A percentile compares a stretch with the other conserved stretches of the same genome.
Evolutionary conservation across 2,888 invertebrate genomes (phyloP).

Genomic region (Sclerodermus sp.): DNA sequence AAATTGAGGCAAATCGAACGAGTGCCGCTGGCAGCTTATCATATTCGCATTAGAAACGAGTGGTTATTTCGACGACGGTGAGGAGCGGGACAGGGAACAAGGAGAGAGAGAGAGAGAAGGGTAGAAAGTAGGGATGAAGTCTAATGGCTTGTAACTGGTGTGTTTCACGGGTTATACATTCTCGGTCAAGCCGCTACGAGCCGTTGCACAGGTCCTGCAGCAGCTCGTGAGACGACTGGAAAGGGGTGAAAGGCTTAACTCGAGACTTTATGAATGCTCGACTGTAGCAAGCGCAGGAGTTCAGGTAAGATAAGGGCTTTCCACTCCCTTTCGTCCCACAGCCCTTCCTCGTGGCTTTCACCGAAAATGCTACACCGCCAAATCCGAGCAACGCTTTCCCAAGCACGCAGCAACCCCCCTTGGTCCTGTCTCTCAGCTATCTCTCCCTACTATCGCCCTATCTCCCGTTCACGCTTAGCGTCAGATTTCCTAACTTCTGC

Average conservation of each 20-base stretch:
- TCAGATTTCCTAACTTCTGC: conserved; percentile 29
- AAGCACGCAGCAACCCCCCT: conserved; percentile 31
- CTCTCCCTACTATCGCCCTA: background rate
- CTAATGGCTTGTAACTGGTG: conserved; percentile 36
- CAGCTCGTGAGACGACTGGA: background rate
- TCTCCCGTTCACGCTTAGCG: conserved; percentile 24
- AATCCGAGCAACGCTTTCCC: conserved; percentile 40
- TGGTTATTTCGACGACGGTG: background rate
- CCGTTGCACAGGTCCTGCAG: conserved; percentile 11
- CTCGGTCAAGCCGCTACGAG: conserved; percentile 31
- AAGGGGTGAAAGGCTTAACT: conserved; percentile 33
- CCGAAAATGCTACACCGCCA: conserved; percentile 28
- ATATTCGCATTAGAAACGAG: no score
- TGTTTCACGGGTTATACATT: conserved; percentile 34
- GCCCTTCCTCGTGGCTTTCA: conserved; percentile 3
- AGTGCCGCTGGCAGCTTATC: no score
- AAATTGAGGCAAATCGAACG: no score
- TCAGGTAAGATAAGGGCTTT: conserved; percentile 45
- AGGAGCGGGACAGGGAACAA: conserved; percentile 1
- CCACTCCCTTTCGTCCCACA: conserved; percentile 25
- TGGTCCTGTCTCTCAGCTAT: conserved; percentile 6
- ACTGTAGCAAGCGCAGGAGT: conserved; percentile 29
- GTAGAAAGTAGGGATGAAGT: conserved; percentile 1
- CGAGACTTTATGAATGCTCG: conserved; percentile 41
- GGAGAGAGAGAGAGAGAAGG: background rate